Evolutionary conservation across 2,797 vertebrate species (phyloP), one percentile per base, ranked within the genome.

Genomic region (Cryptoprocta ferox): DNA sequence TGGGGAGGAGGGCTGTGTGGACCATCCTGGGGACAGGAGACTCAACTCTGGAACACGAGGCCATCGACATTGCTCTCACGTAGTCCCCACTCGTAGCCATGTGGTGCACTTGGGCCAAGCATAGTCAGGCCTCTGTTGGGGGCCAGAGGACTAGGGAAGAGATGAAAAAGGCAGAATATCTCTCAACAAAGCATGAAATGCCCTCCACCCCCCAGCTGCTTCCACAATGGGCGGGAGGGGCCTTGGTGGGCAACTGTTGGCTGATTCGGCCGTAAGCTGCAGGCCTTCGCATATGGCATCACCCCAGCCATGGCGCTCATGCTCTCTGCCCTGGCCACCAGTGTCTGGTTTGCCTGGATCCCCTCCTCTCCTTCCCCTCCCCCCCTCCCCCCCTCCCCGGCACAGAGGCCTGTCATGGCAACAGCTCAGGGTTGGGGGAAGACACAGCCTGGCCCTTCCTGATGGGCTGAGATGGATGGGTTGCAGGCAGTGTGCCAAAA

Each of bases 151-250:
- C 89, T 35, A 6, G 91, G 65, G 96, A 50, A 37, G 90, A 96
- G 88, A 97, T 83, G 84, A 96, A 91, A 97, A 89, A 65, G 53
- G 19, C 84, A 82, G 48, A 37, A 39, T 53, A 24, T 91, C 89
- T 95, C 70, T 81, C 83, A 37, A 97, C 93, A 97, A 94, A 98
- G 97, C 96, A 56, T 11, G 24, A 48, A 48, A 32, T 4, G 32
- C 56, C 84, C 82, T 84, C 93, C 30, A 18, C 56, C 75, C 94
- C 70, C 91, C 95, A 95, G 94, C 95, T 95, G 98, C 97, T 82
- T 28, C 84, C 1, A 80, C 95, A 97, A 85, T 32, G 94, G 89
- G 78, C 95, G 7, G 10, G 84, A 84, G 68, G 87, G 63, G 19
- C 78, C 78, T 89, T 12, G 0, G 28, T 37, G 79, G 79, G 82